A percentile compares a stretch with the other conserved stretches of the same genome.
Evolutionary conservation across 2,888 invertebrate genomes (phyloP).

Genomic region (Stictocephala bisonia): DNA sequence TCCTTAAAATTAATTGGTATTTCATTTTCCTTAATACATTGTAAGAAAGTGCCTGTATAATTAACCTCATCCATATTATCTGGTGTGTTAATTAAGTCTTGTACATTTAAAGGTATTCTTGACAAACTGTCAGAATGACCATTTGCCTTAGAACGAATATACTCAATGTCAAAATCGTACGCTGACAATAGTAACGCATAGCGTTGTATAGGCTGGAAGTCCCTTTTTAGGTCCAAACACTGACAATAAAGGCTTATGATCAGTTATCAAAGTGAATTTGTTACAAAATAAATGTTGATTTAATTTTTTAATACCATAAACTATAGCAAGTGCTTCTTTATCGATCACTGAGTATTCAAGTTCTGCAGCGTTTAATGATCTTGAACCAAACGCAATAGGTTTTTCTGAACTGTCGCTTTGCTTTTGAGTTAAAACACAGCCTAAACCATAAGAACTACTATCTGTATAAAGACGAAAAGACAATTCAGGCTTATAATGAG

Average conservation of each 20-base stretch:
- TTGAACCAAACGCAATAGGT: conserved; percentile 16
- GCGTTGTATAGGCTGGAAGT: conserved; percentile 8
- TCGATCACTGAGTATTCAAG: conserved; percentile 27
- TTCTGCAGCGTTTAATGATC: conserved; percentile 11
- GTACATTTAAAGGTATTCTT: neutral
- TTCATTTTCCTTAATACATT: conserved; percentile 4
- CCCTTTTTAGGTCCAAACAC: conserved; percentile 26
- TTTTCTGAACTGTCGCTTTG: neutral
- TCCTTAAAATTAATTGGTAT: conserved; percentile 28
- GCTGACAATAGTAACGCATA: conserved; percentile 27
- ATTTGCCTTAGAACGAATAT: conserved; percentile 2
- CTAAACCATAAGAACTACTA: conserved; percentile 19
- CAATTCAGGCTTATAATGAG: conserved; percentile 26
- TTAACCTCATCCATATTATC: neutral
- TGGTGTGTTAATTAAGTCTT: neutral
- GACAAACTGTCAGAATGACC: conserved; percentile 10
- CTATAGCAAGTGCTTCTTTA: conserved; percentile 23
- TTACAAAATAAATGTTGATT: conserved; percentile 36
- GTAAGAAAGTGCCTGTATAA: conserved; percentile 23
- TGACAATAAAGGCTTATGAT: conserved; percentile 33
- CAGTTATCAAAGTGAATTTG: conserved; percentile 24
- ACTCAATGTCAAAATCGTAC: conserved; percentile 26
- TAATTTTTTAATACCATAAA: conserved; percentile 30
- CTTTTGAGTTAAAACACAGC: conserved; percentile 20
- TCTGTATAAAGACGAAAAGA: neutral